Conservation (phyloP, 2,113 vertebrate genomes). For the Onychostruthus taczanowskii region DNA sequence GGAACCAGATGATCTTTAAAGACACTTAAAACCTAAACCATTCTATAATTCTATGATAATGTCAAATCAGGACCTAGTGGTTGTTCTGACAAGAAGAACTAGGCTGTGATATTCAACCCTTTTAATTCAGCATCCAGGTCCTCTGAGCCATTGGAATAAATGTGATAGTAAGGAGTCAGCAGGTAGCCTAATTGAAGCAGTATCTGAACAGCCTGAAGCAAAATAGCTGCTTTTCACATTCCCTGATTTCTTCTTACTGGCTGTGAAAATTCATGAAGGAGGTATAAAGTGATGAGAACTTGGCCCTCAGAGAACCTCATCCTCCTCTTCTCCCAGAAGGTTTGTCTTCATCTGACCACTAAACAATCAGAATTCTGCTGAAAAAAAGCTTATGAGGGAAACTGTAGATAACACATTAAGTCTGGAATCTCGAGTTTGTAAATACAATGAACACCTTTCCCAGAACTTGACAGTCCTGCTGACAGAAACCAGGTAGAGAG, state of each 20-base stretch:
- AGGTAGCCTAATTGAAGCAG: not conserved
- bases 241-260: not conserved
- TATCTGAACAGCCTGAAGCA: not conserved
- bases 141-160: not conserved
- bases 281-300: not conserved
- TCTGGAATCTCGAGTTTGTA: not conserved
- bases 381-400: not conserved
- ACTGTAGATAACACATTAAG: not conserved
- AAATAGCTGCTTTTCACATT: slow-evolving; percentile 5
- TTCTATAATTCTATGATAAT: not conserved
- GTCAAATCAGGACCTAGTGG: not conserved
- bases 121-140: not conserved
- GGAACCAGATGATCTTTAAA: not conserved
- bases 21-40: not conserved
- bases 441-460: not conserved
- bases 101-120: not conserved
- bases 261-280: not conserved
- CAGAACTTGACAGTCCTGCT: not conserved
- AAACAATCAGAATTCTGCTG: not conserved
- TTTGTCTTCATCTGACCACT: not conserved
- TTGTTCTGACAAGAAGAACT: not conserved
- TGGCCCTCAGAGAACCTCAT: not conserved
- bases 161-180: not conserved
- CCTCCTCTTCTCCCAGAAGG: not conserved
- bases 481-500: not conserved